Evolutionary conservation across 2,113 vertebrate genomes (phyloP).

Genomic region (Naja naja): DNA sequence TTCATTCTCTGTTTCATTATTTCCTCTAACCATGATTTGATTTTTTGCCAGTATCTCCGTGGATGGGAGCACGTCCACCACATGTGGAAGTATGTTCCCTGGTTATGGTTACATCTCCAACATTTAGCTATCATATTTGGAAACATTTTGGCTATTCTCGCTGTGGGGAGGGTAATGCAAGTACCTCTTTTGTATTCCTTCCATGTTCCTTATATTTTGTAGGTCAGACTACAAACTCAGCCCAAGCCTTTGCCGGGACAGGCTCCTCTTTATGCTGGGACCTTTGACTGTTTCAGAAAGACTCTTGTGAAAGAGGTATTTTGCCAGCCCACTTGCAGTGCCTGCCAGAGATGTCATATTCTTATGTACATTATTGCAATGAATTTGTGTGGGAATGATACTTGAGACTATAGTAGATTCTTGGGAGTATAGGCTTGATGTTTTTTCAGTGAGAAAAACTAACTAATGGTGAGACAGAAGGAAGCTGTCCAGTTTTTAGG

Average conservation of each 20-base stretch:
- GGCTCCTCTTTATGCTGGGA: slow-evolving; percentile 78
- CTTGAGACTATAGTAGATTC: accelerated
- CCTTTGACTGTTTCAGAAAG: slow-evolving; percentile 92
- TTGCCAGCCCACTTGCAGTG: neutral
- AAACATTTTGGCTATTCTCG: too few relatives aligned
- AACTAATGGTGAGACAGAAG: neutral
- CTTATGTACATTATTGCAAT: neutral
- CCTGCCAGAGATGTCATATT: slow-evolving; percentile 1
- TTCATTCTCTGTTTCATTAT: too few relatives aligned
- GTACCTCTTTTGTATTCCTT: neutral
- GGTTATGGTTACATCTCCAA: too few relatives aligned
- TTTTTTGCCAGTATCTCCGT: too few relatives aligned
- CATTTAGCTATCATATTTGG: too few relatives aligned
- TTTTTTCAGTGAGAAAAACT: neutral
- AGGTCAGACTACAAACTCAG: slow-evolving; percentile 96
- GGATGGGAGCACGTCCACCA: too few relatives aligned
- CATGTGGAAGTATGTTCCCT: too few relatives aligned
- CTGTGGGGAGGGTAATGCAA: neutral
- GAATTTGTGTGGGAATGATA: neutral
- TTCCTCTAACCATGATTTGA: too few relatives aligned
- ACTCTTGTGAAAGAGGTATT: slow-evolving; percentile 89
- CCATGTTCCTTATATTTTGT: neutral
- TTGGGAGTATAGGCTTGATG: neutral
- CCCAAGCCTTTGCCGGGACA: slow-evolving; percentile 82
- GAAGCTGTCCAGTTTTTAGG: accelerated